A percentile compares a stretch with the other conserved stretches of the same genome.
Conservation (phyloP, 2,113 vertebrate genomes). For the Symphodus melops region DNA sequence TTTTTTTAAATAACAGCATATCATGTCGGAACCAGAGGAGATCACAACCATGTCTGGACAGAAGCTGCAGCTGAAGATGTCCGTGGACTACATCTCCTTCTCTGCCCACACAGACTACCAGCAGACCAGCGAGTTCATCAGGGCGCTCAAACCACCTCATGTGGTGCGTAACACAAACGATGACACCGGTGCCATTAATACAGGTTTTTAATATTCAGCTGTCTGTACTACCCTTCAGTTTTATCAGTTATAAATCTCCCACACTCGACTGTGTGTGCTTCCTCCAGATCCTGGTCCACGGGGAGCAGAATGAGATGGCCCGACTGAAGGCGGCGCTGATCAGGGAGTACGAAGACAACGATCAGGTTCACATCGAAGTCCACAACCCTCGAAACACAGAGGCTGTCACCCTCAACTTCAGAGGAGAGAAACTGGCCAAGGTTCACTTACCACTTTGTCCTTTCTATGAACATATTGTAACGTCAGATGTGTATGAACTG, state of each 20-base stretch:
- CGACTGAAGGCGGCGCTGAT: constrained; percentile 96
- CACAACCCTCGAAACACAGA: constrained; percentile 99
- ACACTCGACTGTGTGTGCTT: background rate
- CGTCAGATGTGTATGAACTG: background rate
- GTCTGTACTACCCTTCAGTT: background rate
- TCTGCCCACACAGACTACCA: constrained; percentile 99
- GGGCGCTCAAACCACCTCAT: constrained; percentile 96
- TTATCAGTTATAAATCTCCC: background rate
- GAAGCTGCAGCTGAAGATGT: constrained; percentile 99
- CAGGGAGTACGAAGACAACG: constrained; percentile 96
- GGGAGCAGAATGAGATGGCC: constrained; percentile 99
- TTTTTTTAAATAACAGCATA: constrained; percentile 91
- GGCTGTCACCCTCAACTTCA: constrained; percentile 97
- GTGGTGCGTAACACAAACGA: constrained; percentile 82
- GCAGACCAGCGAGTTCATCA: constrained; percentile 99
- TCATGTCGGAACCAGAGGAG: constrained; percentile 99
- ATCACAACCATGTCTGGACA: constrained; percentile 99
- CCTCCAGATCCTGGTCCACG: constrained; percentile 90
- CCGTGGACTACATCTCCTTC: constrained; percentile 99
- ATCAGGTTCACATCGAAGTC: constrained; percentile 97
- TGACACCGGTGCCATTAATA: too few relatives aligned
- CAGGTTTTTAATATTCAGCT: constrained; percentile 8
- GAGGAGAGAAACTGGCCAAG: constrained; percentile 98
- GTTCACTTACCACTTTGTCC: constrained; percentile 66
- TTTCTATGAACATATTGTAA: too few relatives aligned